phyloP scores from a whole-genome alignment of 2,797 vertebrate genomes.

The Anableps anableps region DNA sequence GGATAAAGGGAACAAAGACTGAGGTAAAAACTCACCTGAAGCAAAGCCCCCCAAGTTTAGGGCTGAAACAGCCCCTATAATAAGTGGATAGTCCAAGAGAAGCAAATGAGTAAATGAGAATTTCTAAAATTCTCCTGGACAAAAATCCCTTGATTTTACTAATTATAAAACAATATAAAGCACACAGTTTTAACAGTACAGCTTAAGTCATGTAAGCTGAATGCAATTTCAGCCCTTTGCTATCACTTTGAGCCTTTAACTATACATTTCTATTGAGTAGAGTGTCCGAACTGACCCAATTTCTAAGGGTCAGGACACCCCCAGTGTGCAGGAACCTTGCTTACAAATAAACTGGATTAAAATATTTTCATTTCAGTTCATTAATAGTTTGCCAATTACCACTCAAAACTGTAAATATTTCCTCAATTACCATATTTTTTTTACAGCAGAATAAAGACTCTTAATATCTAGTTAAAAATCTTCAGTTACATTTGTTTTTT shows the following conservation, averaged over 20 bases:
- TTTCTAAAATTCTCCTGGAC: not conserved
- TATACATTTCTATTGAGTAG: no score
- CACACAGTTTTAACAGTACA: no score
- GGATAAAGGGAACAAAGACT: conserved; percentile 64
- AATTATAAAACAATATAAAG: no score
- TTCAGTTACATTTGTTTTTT: not conserved
- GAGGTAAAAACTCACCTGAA: conserved; percentile 55
- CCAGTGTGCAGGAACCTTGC: no score
- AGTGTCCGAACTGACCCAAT: no score
- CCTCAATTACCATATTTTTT: not conserved
- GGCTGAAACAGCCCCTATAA: not conserved
- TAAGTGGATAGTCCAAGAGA: not conserved
- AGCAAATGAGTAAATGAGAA: not conserved
- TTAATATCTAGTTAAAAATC: not conserved
- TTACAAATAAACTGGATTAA: not conserved
- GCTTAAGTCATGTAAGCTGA: no score
- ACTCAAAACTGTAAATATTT: not conserved
- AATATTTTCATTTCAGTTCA: not conserved
- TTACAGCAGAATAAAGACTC: not conserved
- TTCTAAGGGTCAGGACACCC: no score
- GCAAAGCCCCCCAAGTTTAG: conserved; percentile 33
- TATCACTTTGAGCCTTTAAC: no score
- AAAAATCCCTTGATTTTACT: no score
- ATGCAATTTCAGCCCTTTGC: no score
- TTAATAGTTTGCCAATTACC: not conserved